These are phyloP conservation scores for Phymorhynchus buccinoides DNA, from an alignment of 1,140 invertebrate genomes.

Conservation along the genomic window DNA sequence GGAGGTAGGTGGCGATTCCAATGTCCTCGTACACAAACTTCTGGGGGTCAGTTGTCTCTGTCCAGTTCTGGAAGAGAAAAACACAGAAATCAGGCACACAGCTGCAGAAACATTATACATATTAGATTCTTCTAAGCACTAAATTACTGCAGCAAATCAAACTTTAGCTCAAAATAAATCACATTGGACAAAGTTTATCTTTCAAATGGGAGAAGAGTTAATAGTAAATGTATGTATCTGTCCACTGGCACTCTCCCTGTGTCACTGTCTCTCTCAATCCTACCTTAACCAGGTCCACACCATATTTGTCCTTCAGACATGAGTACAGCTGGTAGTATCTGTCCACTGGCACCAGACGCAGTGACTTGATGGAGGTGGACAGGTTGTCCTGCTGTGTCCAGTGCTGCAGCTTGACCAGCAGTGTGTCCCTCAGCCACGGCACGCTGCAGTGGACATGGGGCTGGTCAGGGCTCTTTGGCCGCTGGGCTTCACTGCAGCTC, in stretches of 20 bases:
- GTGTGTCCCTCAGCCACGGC: constrained; percentile 68
- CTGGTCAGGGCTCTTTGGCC: too few relatives aligned
- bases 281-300: constrained; percentile 81
- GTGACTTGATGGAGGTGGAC: constrained; percentile 74
- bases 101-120: constrained; percentile 39
- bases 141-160: too few relatives aligned
- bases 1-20: constrained; percentile 92
- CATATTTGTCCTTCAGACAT: constrained; percentile 86
- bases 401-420: constrained; percentile 80
- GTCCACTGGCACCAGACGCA: constrained; percentile 81
- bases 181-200: too few relatives aligned
- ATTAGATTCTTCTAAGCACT: too few relatives aligned
- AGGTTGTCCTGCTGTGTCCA: constrained; percentile 77
- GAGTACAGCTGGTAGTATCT: constrained; percentile 84
- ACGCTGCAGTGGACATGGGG: constrained; percentile 36
- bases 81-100: not conserved
- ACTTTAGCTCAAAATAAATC: too few relatives aligned
- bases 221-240: too few relatives aligned
- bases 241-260: too few relatives aligned
- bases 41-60: constrained; percentile 90
- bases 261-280: too few relatives aligned
- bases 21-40: constrained; percentile 98
- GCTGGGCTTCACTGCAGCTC: not conserved
- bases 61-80: constrained; percentile 79
- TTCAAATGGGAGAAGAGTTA: too few relatives aligned